Base-by-base conservation (phyloP, 2,888 invertebrate species). In the Apoda limacodes region DNA sequence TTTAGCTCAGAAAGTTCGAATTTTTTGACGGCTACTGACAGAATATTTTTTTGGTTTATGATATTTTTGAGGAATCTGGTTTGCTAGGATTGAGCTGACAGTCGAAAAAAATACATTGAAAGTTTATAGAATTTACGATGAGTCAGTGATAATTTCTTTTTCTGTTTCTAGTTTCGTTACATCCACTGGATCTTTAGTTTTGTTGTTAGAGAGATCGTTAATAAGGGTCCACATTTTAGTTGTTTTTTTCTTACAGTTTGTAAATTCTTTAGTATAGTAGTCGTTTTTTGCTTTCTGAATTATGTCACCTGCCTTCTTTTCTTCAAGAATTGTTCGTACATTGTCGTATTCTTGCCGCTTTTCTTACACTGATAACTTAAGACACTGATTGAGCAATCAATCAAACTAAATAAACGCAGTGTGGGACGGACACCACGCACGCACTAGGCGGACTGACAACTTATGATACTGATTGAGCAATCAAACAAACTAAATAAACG, bases 171-270 rank as follows among this genome's bases (percentile, higher is more conserved):
- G n/a, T 11, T 22, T 15, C 9, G 22, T 10, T 9, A 26, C 25
- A 13, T 15, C 26, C n/a, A 4, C 13, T 2, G 9, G 15, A 10
- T n/a, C 5, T 5, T 10, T 25, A 3, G 21, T 17, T 31, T 15
- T 31, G 12, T 31, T 31, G 2, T 26, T 25, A 3, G 25, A 10
- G 1, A 31, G 15, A 5, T 26, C 9, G 12, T 31, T 31, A 7
- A 31, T 31, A n/a, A 22, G 5, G 2, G 11, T 31, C 31, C 31
- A 31, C 31, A 31, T 22, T 15, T 31, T 31, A 2, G 13, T 17
- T 2, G 31, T 25, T 21, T 26, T 31, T 4, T 9, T 25, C 14
- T 15, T 22, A 6, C 5, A 22, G 1, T 19, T n/a, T 6, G 2
- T 7, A 11, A 22, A 31, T n/a, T 2, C 4, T 9, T 31, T 31